Evolutionary conservation across 2,797 vertebrate species (phyloP), one percentile per base, ranked within the genome.

Genomic region (Gymnoscopelus braueri): DNA sequence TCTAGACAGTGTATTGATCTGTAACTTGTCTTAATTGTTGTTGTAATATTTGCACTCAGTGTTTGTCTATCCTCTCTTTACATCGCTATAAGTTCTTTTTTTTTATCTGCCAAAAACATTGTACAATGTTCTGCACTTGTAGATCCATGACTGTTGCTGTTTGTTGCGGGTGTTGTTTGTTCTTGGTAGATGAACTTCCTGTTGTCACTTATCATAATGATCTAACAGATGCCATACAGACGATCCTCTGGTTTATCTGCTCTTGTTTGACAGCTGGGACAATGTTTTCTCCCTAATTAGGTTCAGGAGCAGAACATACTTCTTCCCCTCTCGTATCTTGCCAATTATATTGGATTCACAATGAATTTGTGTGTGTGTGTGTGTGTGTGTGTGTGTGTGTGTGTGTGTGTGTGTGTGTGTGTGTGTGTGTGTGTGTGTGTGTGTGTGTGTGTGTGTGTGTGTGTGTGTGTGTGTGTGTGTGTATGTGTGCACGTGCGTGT

Each of bases 221-320:
- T 83, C 75, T 66, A 71, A 35, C 67, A 58, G 65, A 69, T 82
- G 79, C 60, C 81, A 82, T 65, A 76, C 49, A 60, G 77, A 71
- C 68, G 76, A 84, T 44, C 77, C 84, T 88, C 75, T 77, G 79
- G 86, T 83, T 77, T 83, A 80, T 84, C 80, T 77, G 35, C 80
- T 78, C 74, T 83, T 86, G 84, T 87, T 85, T 88, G 80, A 83
- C 82, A 84, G 75, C 74, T 54, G 74, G 50, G 66, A 75, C 80
- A 81, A 81, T 84, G 69, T 79, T 87, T 68, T 79, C 76, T 83
- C 63, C 56, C 66, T 83, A 88, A 88, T 87, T 88, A 86, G 81
- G 67, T 77, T 81, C 69, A 57, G 78, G 80, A 74, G 80, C 74
- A 64, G 78, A 85, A 80, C 13, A 71, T 61, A 50, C 3, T 48